phyloP scores from a whole-genome alignment of 2,113 vertebrate genomes.

The Phyllostomus hastatus region DNA sequence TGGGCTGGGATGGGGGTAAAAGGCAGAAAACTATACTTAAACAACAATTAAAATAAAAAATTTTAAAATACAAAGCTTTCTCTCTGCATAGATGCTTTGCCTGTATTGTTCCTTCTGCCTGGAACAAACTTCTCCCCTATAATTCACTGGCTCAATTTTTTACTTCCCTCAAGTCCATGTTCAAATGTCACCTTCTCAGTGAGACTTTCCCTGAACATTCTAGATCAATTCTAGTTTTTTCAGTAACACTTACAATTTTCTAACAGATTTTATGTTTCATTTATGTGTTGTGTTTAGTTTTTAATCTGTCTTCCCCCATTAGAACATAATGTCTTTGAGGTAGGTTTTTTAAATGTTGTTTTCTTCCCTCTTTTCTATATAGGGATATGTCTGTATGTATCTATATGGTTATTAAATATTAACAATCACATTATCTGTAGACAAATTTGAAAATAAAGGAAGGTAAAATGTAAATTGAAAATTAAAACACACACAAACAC shows the following conservation, averaged over 20 bases:
- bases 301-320: background rate
- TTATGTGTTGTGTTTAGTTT: background rate
- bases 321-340: background rate
- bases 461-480: background rate
- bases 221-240: background rate
- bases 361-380: background rate
- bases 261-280: background rate
- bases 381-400: background rate
- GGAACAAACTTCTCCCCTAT: background rate
- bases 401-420: background rate
- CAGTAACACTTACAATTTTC: background rate
- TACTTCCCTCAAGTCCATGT: background rate
- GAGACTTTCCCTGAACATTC: background rate
- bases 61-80: background rate
- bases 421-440: background rate
- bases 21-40: too few relatives aligned
- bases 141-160: background rate
- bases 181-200: background rate
- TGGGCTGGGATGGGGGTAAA: too few relatives aligned
- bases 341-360: background rate
- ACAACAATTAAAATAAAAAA: too few relatives aligned
- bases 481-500: background rate
- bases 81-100: background rate
- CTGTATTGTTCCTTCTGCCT: background rate
- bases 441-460: constrained; percentile 6